Percentiles rank a stretch among this genome's conserved stretches.
Evolutionary conservation across 2,888 invertebrate genomes (phyloP).

Genomic region (Lithosia quadra): DNA sequence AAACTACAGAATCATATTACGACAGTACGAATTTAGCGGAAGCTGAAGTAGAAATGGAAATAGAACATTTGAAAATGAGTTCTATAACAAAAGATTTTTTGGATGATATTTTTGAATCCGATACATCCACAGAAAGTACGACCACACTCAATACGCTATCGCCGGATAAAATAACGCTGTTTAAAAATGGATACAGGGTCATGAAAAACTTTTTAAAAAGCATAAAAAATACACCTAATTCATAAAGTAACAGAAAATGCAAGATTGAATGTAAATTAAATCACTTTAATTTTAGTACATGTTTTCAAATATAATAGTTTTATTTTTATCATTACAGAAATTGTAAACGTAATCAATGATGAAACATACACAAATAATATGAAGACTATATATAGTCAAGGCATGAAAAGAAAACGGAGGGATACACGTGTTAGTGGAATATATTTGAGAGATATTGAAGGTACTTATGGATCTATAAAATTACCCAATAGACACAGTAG

Average conservation of each 20-base stretch:
- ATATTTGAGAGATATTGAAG: slow-evolving; percentile 10
- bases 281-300: background rate
- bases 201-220: slow-evolving; percentile 70
- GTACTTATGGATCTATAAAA: slow-evolving; percentile 6
- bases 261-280: slow-evolving; percentile 2
- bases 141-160: slow-evolving; percentile 53
- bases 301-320: slow-evolving; percentile 5
- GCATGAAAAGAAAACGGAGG: slow-evolving; percentile 21
- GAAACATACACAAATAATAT: slow-evolving; percentile 9
- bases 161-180: slow-evolving; percentile 59
- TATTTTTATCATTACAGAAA: slow-evolving; percentile 35
- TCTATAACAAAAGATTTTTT: slow-evolving; percentile 75
- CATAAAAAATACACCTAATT: slow-evolving; percentile 51
- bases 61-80: slow-evolving; percentile 72
- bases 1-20: slow-evolving; percentile 70
- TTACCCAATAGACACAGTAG: background rate
- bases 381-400: background rate
- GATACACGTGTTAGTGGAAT: slow-evolving; percentile 14
- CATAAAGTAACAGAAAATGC: background rate
- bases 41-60: slow-evolving; percentile 73
- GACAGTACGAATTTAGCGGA: slow-evolving; percentile 64
- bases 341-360: slow-evolving; percentile 19
- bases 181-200: slow-evolving; percentile 61
- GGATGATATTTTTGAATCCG: slow-evolving; percentile 78
- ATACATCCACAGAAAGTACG: slow-evolving; percentile 64